Evolutionary conservation across 2,797 vertebrate species (phyloP).

Genomic region (Galago senegalensis): DNA sequence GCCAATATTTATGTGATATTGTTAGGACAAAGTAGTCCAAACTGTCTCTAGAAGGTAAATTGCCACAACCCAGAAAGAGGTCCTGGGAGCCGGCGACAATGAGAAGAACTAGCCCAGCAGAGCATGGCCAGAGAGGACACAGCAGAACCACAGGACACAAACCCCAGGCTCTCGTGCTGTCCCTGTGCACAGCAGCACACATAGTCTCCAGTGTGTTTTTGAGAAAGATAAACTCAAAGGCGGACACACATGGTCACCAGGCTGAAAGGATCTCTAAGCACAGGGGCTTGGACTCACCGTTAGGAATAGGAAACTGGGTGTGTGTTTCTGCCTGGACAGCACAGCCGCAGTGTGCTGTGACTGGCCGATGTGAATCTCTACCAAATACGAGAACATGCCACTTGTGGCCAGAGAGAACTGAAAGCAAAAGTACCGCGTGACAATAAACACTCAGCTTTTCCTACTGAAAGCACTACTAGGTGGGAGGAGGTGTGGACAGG

Average conservation of each 20-base stretch:
- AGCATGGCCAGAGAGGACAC: not conserved
- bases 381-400: not conserved
- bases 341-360: not conserved
- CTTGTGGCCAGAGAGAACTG: not conserved
- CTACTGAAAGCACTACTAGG: not conserved
- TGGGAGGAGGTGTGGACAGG: not conserved
- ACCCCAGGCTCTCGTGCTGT: fast-evolving
- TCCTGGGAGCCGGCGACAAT: not conserved
- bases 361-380: not conserved
- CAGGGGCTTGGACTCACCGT: not conserved
- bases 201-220: not conserved
- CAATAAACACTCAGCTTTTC: not conserved
- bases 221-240: not conserved
- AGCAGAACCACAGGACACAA: not conserved
- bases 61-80: not conserved
- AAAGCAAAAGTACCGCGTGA: fast-evolving
- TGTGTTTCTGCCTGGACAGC: not conserved
- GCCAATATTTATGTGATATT: not conserved
- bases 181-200: fast-evolving
- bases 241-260: not conserved
- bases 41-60: not conserved
- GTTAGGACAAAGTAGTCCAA: not conserved
- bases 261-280: too few relatives aligned
- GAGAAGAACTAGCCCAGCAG: not conserved
- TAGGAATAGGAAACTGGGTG: not conserved